phyloP scores from a whole-genome alignment of 2,113 vertebrate species.

The Pogona vitticeps region DNA sequence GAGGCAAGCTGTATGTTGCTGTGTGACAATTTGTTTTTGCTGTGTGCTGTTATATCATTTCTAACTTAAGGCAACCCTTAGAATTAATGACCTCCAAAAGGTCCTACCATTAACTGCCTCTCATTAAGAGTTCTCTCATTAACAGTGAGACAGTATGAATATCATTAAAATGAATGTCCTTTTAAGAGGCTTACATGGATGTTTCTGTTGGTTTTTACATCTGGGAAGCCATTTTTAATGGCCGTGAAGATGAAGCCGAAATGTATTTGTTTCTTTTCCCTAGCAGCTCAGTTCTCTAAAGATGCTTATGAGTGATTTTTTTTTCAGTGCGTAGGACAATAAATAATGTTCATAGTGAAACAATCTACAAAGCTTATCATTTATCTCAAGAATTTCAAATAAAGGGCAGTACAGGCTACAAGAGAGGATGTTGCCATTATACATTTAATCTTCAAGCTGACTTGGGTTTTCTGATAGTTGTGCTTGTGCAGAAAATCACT shows the following conservation, averaged over 20 bases:
- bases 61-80: too few relatives aligned
- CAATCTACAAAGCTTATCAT: background rate
- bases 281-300: background rate
- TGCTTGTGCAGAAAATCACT: conserved; percentile 11
- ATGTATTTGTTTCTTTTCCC: too few relatives aligned
- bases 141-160: conserved; percentile 31
- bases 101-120: too few relatives aligned
- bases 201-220: conserved; percentile 36
- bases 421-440: background rate
- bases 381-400: background rate
- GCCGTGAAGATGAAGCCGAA: background rate
- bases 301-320: conserved; percentile 23
- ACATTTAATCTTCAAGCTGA: background rate
- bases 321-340: conserved; percentile 14
- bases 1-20: background rate
- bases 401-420: background rate
- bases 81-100: too few relatives aligned
- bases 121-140: too few relatives aligned
- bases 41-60: too few relatives aligned
- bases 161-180: conserved; percentile 43
- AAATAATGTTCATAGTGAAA: conserved; percentile 9
- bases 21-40: background rate
- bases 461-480: background rate
- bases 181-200: conserved; percentile 27
- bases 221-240: conserved; percentile 31